A percentile compares a stretch with the other conserved stretches of the same genome.
Evolutionary conservation across 2,113 vertebrate species (phyloP).

Genomic region (Mesitornis unicolor): DNA sequence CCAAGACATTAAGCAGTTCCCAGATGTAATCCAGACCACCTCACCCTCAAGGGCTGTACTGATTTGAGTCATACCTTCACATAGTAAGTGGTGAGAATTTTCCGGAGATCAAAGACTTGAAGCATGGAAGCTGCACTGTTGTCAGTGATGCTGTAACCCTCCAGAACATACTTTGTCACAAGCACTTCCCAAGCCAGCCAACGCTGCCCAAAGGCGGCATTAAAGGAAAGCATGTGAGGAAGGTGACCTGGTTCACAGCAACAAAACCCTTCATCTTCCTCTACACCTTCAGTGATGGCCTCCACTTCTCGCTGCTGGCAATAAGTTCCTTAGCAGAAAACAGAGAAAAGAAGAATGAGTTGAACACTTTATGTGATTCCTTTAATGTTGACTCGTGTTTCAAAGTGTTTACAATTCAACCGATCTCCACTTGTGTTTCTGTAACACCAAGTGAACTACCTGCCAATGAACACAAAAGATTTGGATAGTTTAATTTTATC

Average conservation of each 20-base stretch:
- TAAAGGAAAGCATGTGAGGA: conserved; percentile 86
- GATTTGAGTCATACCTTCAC: conserved; percentile 75
- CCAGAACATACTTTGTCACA: conserved; percentile 87
- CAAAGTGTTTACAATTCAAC: not conserved
- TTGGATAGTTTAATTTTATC: not conserved
- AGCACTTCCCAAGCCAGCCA: conserved; percentile 90
- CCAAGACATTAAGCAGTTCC: not conserved
- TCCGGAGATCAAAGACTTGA: conserved; percentile 86
- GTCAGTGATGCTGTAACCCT: conserved; percentile 90
- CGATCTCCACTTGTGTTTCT: not conserved
- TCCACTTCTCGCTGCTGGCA: conserved; percentile 89
- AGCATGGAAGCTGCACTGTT: conserved; percentile 90
- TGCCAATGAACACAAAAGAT: not conserved
- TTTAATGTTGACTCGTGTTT: not conserved
- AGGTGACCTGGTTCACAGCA: conserved; percentile 88
- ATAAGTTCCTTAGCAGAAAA: conserved; percentile 78
- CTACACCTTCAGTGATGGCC: conserved; percentile 88
- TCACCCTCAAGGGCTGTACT: fast-evolving
- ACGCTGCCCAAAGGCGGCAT: conserved; percentile 85
- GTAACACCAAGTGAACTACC: not conserved
- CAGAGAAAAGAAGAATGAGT: not conserved
- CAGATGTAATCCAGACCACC: not conserved
- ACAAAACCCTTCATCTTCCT: conserved; percentile 89
- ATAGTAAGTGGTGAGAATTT: conserved; percentile 88
- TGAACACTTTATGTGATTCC: not conserved